Evolutionary conservation across 2,888 invertebrate species (phyloP), one percentile per base, ranked within the genome.

Genomic region (Gymnoscelis rufifasciata): DNA sequence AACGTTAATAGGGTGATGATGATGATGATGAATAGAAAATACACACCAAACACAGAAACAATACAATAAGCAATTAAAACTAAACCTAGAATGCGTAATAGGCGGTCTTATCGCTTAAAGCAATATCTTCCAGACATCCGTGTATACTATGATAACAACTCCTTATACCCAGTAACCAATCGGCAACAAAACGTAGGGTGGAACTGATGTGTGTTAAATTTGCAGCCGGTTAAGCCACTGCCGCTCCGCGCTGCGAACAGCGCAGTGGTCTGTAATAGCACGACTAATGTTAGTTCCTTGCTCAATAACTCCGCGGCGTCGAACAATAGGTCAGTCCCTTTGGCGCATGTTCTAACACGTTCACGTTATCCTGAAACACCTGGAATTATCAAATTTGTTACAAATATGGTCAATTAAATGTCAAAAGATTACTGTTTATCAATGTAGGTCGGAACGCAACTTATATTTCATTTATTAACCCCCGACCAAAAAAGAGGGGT

Each of bases 201-300:
- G 37, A 51, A 68, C 60, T 62, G 65, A 61, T 69, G 64, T 73
- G 67, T 71, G 62, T 75, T 71, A 60, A 68, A 58, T 59, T 84
- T 91, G 65, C 89, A 95, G 94, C 95, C 94, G 78, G 93, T 96
- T 62, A 96, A 96, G 89, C 96, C 96, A 55, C 93, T 93, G 74
- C 94, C 96, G 60, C 92, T 96, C 65, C 91, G 92, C 81, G 93
- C 93, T 83, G 91, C 88, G 79, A 76, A 73, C 72, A 70, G 73
- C 69, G 71, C 78, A 73, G 83, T 66, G 71, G 76, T 78, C 73
- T 72, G 73, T 75, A 81, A 78, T 74, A 75, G 75, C 74, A 71
- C 82, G 67, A 73, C 80, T 72, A 83, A 82, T 76, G 79, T 82
- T 80, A 90, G 78, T 83, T 90, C 90, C 88, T 89, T 92, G 90